phyloP scores from a whole-genome alignment of 1,140 invertebrate species.

The silkworm (Bombyx mori) region DNA sequence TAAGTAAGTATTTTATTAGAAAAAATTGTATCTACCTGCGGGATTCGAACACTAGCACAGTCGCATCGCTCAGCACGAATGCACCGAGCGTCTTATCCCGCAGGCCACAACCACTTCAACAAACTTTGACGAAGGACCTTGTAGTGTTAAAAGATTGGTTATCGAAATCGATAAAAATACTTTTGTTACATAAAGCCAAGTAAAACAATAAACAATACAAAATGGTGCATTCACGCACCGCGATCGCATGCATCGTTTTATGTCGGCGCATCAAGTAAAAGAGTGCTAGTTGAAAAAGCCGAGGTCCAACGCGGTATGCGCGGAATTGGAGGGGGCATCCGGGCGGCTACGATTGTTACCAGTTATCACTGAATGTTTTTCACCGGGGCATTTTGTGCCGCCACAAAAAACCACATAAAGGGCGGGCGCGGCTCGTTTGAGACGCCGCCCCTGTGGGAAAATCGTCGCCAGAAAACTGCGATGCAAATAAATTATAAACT shows the following conservation, averaged over 20 bases:
- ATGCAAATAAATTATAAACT: constrained; percentile 69
- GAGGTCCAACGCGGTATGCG: constrained; percentile 54
- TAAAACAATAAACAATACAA: too few relatives aligned
- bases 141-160: too few relatives aligned
- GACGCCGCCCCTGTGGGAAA: constrained; percentile 68
- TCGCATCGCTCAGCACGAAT: too few relatives aligned
- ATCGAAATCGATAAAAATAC: too few relatives aligned
- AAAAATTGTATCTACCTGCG: too few relatives aligned
- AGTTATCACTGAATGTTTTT: constrained; percentile 71
- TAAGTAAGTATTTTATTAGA: too few relatives aligned
- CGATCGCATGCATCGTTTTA: neutral
- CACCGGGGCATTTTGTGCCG: constrained; percentile 61
- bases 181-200: too few relatives aligned
- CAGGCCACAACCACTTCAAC: too few relatives aligned
- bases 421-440: constrained; percentile 64
- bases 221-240: too few relatives aligned
- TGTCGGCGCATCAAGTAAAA: constrained; percentile 4
- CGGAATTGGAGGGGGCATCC: constrained; percentile 62
- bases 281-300: constrained; percentile 63
- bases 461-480: constrained; percentile 68
- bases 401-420: constrained; percentile 69
- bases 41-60: too few relatives aligned
- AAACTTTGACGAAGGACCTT: too few relatives aligned
- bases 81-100: too few relatives aligned
- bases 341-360: constrained; percentile 67